phyloP scores from a whole-genome alignment of 2,797 vertebrate species.

The Arctocebus calabarensis region DNA sequence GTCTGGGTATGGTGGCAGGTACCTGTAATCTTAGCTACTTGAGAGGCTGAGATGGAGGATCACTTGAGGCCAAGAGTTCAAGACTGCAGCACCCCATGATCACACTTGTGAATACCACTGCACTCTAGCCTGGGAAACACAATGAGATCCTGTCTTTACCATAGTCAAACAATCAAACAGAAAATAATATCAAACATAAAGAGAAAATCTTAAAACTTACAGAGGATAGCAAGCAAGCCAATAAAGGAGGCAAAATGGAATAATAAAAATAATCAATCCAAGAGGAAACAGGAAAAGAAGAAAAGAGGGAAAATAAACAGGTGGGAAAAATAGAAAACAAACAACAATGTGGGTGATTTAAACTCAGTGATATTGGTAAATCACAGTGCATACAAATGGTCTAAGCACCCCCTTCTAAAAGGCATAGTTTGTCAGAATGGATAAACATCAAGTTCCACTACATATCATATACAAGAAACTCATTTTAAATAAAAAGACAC shows the following conservation, averaged over 20 bases:
- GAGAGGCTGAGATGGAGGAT: background rate
- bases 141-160: background rate
- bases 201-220: background rate
- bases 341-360: background rate
- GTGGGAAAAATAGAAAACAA: background rate
- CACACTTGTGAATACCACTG: background rate
- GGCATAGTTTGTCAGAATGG: background rate
- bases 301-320: background rate
- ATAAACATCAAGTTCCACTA: background rate
- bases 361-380: background rate
- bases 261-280: background rate
- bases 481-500: slow-evolving; percentile 14
- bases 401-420: background rate
- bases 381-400: background rate
- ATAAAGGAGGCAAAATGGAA: background rate
- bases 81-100: background rate
- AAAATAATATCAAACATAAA: background rate
- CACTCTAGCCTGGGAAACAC: background rate
- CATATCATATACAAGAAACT: background rate
- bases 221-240: background rate
- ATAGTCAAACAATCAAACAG: background rate
- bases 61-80: background rate
- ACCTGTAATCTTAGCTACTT: background rate
- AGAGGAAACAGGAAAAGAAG: background rate
- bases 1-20: background rate